A percentile compares a stretch with the other conserved stretches of the same genome.
phyloP scores from a whole-genome alignment of 2,113 vertebrate species.

The Sterrhoptilus dennistouni region DNA sequence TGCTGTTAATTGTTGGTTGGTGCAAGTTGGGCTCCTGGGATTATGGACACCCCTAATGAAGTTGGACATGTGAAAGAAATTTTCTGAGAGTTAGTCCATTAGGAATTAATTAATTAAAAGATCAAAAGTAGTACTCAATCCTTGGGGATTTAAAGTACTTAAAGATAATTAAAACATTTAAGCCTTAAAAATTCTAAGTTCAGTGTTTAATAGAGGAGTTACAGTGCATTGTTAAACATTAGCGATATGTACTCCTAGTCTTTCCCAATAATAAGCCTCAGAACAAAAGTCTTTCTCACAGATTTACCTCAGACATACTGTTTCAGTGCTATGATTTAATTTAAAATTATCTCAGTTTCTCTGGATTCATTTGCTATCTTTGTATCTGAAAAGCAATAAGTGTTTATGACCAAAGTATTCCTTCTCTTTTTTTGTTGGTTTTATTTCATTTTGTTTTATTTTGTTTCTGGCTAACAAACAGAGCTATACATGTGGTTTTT shows the following conservation, averaged over 20 bases:
- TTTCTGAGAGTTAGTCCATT: neutral
- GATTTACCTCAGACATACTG: neutral
- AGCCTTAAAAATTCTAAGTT: neutral
- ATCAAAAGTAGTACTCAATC: neutral
- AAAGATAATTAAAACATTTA: neutral
- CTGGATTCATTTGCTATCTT: neutral
- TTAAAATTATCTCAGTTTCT: neutral
- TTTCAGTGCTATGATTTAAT: neutral
- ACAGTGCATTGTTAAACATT: neutral
- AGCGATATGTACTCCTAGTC: neutral
- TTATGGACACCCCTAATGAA: neutral
- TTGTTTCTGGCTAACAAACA: neutral
- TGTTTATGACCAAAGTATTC: neutral
- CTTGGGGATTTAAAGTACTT: neutral
- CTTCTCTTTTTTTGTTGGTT: fast-evolving
- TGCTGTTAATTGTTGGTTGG: neutral
- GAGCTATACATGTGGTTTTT: fast-evolving
- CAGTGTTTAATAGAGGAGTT: neutral
- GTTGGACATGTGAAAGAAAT: neutral
- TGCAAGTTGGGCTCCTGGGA: neutral
- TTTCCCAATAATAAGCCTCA: neutral
- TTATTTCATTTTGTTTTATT: neutral
- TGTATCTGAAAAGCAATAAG: neutral
- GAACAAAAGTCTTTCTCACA: neutral
- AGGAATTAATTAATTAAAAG: neutral